Evolutionary conservation across 2,113 vertebrate genomes (phyloP).

Genomic region (Corythornis vintsioides): DNA sequence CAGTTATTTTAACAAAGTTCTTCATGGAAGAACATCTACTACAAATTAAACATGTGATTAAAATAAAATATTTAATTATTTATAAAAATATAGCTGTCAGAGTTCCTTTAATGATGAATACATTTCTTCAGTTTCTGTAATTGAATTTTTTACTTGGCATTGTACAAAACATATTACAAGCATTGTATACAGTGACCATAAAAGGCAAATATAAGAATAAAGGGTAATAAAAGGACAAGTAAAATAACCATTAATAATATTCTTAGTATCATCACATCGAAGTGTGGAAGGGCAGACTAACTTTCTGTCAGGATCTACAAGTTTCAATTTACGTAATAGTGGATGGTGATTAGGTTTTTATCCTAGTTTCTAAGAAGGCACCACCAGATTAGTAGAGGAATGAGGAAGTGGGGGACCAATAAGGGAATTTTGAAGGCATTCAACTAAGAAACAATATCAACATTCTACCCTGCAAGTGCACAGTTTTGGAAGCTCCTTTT

Average conservation of each 20-base stretch:
- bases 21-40: neutral
- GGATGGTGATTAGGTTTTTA: neutral
- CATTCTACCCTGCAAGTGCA: rapidly evolving
- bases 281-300: neutral
- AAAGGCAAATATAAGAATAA: neutral
- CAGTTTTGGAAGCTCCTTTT: neutral
- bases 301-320: neutral
- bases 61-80: neutral
- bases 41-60: neutral
- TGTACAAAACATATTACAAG: neutral
- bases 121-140: neutral
- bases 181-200: neutral
- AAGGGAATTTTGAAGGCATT: neutral
- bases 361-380: neutral
- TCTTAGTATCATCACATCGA: neutral
- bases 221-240: neutral
- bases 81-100: neutral
- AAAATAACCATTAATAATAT: neutral
- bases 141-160: constrained; percentile 2
- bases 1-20: neutral
- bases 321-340: neutral
- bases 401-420: neutral
- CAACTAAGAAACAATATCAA: neutral
- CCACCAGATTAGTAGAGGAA: neutral
- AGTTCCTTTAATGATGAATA: constrained; percentile 18